Conservation (phyloP, 2,888 invertebrate genomes). For the Ennomos erosarius region DNA sequence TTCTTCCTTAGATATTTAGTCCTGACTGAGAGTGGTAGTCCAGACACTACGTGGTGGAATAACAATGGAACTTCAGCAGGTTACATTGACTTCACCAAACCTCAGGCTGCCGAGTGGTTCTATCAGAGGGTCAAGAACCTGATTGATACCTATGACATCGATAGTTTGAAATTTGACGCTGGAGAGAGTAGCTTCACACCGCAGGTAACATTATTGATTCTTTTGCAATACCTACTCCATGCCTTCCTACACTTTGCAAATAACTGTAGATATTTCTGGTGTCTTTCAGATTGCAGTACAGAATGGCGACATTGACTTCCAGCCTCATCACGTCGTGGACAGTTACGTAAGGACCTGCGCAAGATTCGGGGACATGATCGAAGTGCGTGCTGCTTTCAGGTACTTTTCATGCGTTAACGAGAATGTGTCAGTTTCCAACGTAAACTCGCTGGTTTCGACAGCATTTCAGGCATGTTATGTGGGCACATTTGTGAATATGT, state of each 20-base stretch:
- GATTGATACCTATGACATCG: constrained; percentile 86
- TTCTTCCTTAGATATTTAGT: constrained; percentile 73
- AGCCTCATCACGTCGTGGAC: constrained; percentile 84
- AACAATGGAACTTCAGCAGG: constrained; percentile 78
- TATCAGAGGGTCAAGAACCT: constrained; percentile 79
- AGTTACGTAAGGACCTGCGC: constrained; percentile 85
- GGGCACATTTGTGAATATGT: too few species aligned
- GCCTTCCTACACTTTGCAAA: not conserved
- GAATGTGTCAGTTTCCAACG: too few species aligned
- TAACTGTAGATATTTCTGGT: not conserved
- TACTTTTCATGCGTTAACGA: constrained; percentile 32
- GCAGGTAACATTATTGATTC: constrained; percentile 60
- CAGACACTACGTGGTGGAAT: constrained; percentile 83
- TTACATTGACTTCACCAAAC: constrained; percentile 90
- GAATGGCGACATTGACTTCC: constrained; percentile 68
- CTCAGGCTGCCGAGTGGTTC: constrained; percentile 87
- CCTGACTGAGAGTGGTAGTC: constrained; percentile 70
- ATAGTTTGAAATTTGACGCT: constrained; percentile 93
- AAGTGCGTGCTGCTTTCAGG: constrained; percentile 76
- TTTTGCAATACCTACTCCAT: too few species aligned
- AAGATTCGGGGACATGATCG: constrained; percentile 86
- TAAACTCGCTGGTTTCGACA: too few species aligned
- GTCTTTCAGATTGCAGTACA: constrained; percentile 68
- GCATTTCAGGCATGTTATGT: too few species aligned
- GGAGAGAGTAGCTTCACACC: constrained; percentile 90